A percentile compares a stretch with the other conserved stretches of the same genome.
These are phyloP conservation scores for Anagyrus pseudococci DNA, from an alignment of 2,888 invertebrate genomes.

Conservation along the genomic window DNA sequence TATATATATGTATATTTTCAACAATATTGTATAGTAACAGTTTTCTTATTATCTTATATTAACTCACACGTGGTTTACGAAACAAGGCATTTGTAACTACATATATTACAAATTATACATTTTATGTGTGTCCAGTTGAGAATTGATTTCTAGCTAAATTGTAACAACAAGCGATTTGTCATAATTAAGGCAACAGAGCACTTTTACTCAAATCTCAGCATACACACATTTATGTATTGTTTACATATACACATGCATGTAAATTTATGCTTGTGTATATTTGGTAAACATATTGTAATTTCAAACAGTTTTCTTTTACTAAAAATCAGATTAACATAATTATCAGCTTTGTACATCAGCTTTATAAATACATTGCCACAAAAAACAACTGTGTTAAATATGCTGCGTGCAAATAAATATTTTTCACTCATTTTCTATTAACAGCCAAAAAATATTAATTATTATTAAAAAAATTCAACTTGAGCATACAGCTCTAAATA, in stretches of 20 bases:
- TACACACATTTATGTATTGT: conserved; percentile 37
- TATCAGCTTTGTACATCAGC: conserved; percentile 38
- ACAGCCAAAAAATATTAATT: conserved; percentile 36
- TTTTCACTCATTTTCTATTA: conserved; percentile 31
- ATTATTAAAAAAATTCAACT: conserved; percentile 30
- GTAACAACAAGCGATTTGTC: conserved; percentile 41
- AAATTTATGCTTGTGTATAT: conserved; percentile 23
- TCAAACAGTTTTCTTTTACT: conserved; percentile 29
- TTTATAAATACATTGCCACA: conserved; percentile 39
- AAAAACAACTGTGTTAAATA: conserved; percentile 35
- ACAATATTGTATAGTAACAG: conserved; percentile 45
- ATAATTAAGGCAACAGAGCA: conserved; percentile 40
- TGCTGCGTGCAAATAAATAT: conserved; percentile 36
- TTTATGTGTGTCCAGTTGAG: conserved; percentile 38
- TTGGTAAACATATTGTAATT: conserved; percentile 29
- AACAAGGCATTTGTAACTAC: conserved; percentile 41
- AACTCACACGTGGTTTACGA: conserved; percentile 40
- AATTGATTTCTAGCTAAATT: conserved; percentile 38
- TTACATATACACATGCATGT: conserved; percentile 24
- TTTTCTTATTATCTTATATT: conserved; percentile 38
- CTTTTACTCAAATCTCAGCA: conserved; percentile 39
- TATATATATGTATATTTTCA: conserved; percentile 42
- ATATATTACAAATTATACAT: conserved; percentile 42
- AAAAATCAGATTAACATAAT: conserved; percentile 39
- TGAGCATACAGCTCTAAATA: conserved; percentile 31